Evolutionary conservation across 2,888 invertebrate species (phyloP), one percentile per base, ranked within the genome.

Genomic region (Cheilosia grossa): DNA sequence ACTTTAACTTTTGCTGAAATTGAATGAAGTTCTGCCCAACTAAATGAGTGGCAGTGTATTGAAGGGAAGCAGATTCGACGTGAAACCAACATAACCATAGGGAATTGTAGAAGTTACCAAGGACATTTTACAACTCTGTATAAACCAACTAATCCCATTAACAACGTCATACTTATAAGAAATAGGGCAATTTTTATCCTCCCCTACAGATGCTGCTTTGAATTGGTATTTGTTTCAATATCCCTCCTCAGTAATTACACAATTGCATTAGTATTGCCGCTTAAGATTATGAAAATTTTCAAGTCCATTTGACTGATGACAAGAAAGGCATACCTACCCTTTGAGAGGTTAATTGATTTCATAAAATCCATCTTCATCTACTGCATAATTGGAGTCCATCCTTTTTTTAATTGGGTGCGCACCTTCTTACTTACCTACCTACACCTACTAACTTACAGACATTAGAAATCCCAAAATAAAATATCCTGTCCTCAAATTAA

Each of bases 391-490:
- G 3, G 9, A 10, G 10, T 33, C 10, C 15, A 64, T 54, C 54
- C 67, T 24, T 53, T 67, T 67, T 53, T 30, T 49, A 27, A 56
- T 40, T 49, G 66, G 59, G 53, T 15, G 67, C 51, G 9, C 58
- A 58, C 30, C 51, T 42, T 2, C n/a, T n/a, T n/a, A n/a, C n/a
- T n/a, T 7, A 5, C 30, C n/a, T 40, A 27, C 24, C 54, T 17
- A 47, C 27, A 19, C 27, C 15, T 54, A 47, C 47, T 17, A 19
- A 24, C 47, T 17, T 47, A 24, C 17, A 17, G 10, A 17, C 37
- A 74, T 75, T 75, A 75, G 59, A 74, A 67, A 67, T 75, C 67
- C 75, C 67, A 40, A 56, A 64, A 63, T 56, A 49, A 27, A 37
- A 42, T 67, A n/a, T 27, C 17, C 37, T n/a, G 13, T 21, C n/a